phyloP scores from a whole-genome alignment of 2,113 vertebrate genomes.

The Casuarius casuarius region DNA sequence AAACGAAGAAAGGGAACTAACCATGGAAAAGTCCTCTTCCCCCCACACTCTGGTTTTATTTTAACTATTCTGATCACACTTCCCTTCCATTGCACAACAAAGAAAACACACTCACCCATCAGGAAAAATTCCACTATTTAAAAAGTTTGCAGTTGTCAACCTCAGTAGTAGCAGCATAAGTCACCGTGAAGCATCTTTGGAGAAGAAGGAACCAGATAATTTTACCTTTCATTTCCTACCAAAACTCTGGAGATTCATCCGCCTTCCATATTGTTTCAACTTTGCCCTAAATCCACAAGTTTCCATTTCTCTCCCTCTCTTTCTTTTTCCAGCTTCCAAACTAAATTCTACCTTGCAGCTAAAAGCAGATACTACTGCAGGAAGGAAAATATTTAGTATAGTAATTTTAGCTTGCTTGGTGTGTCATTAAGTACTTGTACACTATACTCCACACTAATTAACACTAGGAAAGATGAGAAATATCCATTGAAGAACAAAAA shows the following conservation, averaged over 20 bases:
- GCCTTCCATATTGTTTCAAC: conserved; percentile 42
- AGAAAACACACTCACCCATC: conserved; percentile 4
- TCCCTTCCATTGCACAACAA: not conserved
- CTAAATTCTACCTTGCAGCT: not conserved
- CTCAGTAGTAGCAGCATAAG: not conserved
- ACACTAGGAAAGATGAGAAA: not conserved
- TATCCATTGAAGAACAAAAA: not conserved
- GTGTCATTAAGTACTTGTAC: not conserved
- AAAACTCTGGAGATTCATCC: conserved; percentile 15
- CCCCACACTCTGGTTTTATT: not conserved
- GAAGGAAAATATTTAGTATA: not conserved
- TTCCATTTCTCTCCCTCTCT: not conserved
- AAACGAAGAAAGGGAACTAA: not conserved
- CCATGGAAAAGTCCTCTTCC: not conserved
- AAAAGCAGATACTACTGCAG: not conserved
- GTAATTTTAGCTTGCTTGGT: not conserved
- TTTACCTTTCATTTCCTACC: conserved; percentile 58
- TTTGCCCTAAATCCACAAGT: conserved; percentile 23
- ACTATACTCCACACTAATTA: not conserved
- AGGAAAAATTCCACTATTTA: not conserved
- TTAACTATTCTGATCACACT: not conserved
- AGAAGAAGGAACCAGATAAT: conserved; percentile 14
- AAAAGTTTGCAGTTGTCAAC: conserved; percentile 24
- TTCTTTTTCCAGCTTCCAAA: not conserved
- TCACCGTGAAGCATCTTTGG: not conserved